Evolutionary conservation across 2,888 invertebrate genomes (phyloP), one percentile per base, ranked within the genome.

Genomic region (Acrocyrtus sp.): DNA sequence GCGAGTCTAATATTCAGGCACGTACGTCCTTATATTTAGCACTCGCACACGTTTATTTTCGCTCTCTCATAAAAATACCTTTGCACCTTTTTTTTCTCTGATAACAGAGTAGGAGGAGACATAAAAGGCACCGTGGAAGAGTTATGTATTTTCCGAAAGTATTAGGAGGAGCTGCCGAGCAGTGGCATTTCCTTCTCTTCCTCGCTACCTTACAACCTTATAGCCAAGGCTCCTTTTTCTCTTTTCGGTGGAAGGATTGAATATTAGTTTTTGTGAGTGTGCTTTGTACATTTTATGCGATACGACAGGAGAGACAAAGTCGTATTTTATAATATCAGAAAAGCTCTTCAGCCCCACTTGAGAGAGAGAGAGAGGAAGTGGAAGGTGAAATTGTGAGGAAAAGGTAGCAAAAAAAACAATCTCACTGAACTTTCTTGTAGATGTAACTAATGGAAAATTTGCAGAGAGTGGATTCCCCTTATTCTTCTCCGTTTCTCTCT

Each of bases 401-500:
- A 57, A 41, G 58, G 41, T 60, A 60, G n/a, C n/a, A n/a, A n/a
- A n/a, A n/a, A n/a, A n/a, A n/a, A n/a, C n/a, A n/a, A n/a, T n/a
- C n/a, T n/a, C n/a, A n/a, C n/a, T n/a, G n/a, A n/a, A n/a, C n/a
- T n/a, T n/a, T 39, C 54, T 27, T 21, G 62, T 57, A 56, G 62
- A 63, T 57, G 66, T 43, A 72, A 66, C 60, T 66, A 74, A 68
- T 65, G 68, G 62, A 62, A 69, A 69, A 69, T 69, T 69, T 61
- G 69, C 69, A 69, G 69, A 54, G 69, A 56, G 58, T 67, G 50
- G 57, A 58, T 58, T 67, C 58, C 12, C 24, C 10, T 8, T n/a
- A n/a, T n/a, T n/a, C n/a, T n/a, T n/a, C n/a, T n/a, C n/a, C n/a
- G n/a, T n/a, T n/a, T n/a, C n/a, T n/a, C n/a, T n/a, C n/a, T n/a